Conservation (phyloP, 2,797 vertebrate species). For the Lophura swinhoii region DNA sequence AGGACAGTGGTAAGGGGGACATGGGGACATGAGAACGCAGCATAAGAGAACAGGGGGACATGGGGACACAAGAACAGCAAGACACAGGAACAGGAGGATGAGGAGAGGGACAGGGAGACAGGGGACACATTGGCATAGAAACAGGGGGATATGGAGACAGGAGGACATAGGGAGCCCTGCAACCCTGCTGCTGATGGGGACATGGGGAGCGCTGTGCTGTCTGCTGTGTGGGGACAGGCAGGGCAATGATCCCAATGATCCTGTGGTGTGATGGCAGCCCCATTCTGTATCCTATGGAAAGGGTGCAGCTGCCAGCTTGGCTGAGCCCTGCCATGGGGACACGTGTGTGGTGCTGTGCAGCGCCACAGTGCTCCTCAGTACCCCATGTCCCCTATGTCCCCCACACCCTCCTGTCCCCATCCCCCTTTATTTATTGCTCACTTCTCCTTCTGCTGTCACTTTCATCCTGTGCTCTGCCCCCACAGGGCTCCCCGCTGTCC, state of each 20-base stretch:
- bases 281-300: rapidly evolving
- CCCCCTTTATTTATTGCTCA: background rate
- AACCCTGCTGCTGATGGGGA: background rate
- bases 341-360: rapidly evolving
- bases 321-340: background rate
- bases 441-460: background rate
- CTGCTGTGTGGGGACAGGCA: rapidly evolving
- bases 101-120: rapidly evolving
- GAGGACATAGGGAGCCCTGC: background rate
- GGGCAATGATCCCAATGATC: background rate
- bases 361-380: rapidly evolving
- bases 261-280: rapidly evolving
- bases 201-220: too few relatives aligned
- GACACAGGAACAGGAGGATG: background rate
- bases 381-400: too few relatives aligned
- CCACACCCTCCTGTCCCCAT: rapidly evolving
- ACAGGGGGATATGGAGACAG: rapidly evolving
- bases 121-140: too few relatives aligned
- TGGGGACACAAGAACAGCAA: background rate
- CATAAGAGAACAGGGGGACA: too few relatives aligned
- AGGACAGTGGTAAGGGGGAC: background rate
- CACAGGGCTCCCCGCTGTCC: background rate
- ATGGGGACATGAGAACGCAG: background rate
- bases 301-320: background rate
- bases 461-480: background rate